Conservation (phyloP, 2,113 vertebrate species). For the Saguinus midas region DNA sequence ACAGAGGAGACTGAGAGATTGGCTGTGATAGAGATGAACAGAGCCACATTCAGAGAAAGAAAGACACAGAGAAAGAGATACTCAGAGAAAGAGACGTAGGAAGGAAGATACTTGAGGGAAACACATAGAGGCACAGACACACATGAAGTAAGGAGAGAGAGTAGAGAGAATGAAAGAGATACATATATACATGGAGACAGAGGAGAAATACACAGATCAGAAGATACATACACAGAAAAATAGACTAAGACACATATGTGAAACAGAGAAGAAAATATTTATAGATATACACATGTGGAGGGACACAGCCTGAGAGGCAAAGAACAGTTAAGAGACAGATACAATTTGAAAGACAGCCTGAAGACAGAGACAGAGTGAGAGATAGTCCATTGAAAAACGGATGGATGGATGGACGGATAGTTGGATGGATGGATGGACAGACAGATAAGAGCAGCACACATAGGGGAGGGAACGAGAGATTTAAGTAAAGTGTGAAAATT, state of each 20-base stretch:
- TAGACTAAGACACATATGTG: not conserved
- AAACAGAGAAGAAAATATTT: not conserved
- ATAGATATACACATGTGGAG: not conserved
- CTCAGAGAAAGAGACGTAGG: not conserved
- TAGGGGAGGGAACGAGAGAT: too few relatives aligned
- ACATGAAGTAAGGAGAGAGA: not conserved
- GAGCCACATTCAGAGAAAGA: not conserved
- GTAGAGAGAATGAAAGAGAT: not conserved
- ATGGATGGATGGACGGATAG: too few relatives aligned
- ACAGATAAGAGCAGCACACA: not conserved
- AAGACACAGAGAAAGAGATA: not conserved
- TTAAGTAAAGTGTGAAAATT: not conserved
- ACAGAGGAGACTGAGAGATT: not conserved
- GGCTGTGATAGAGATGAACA: not conserved
- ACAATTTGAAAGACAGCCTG: not conserved
- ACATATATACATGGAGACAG: not conserved
- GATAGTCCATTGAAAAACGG: not conserved
- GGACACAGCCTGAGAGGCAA: not conserved
- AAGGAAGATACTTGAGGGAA: not conserved
- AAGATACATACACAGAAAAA: not conserved
- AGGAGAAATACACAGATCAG: not conserved
- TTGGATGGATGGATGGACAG: too few relatives aligned
- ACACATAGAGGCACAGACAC: not conserved
- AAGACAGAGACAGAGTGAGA: not conserved
- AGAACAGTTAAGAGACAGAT: not conserved